Evolutionary conservation across 2,113 vertebrate species (phyloP).

Genomic region (Microtus oregoni): DNA sequence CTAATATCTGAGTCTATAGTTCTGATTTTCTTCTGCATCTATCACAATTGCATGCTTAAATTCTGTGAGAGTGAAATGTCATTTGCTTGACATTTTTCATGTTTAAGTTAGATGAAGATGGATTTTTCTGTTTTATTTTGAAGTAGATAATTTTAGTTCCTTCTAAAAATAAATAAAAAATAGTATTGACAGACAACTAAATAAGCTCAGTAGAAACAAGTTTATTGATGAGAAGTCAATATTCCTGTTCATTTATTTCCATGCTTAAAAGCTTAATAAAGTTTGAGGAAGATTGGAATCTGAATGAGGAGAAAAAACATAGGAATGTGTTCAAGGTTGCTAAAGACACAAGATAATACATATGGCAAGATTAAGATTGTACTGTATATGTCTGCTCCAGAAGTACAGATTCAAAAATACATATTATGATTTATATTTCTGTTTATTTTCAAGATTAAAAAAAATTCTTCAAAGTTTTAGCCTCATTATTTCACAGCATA

Average conservation of each 20-base stretch:
- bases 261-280: not conserved
- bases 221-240: not conserved
- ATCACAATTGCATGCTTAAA: not conserved
- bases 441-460: not conserved
- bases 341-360: not conserved
- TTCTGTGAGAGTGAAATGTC: not conserved
- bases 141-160: not conserved
- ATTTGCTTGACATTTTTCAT: not conserved
- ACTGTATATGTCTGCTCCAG: not conserved
- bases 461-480: not conserved
- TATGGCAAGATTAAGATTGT: not conserved
- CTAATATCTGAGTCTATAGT: not conserved
- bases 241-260: not conserved
- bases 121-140: not conserved
- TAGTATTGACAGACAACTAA: not conserved
- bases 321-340: not conserved
- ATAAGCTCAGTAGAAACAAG: not conserved
- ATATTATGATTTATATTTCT: not conserved
- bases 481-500: not conserved
- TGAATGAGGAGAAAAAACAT: not conserved
- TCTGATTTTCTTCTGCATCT: conserved; percentile 23
- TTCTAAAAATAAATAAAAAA: not conserved
- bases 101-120: not conserved
- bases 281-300: not conserved
- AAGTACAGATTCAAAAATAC: not conserved